Percentiles rank a stretch among this genome's conserved stretches.
These are phyloP conservation scores for Ctenodactylus gundi DNA, from an alignment of 2,113 vertebrate genomes.

Conservation along the genomic window DNA sequence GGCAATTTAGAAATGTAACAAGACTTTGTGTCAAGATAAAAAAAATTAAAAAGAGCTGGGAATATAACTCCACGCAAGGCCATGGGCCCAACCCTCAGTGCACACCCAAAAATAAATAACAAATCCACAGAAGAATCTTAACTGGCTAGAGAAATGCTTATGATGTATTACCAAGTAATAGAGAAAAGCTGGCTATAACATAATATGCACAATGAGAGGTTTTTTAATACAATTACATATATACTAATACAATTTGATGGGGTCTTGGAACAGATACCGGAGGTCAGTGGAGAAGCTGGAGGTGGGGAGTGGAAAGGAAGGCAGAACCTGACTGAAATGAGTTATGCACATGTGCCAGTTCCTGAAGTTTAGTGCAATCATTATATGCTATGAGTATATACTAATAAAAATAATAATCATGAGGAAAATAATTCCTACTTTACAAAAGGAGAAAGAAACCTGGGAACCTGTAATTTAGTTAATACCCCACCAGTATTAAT, in stretches of 20 bases:
- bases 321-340: no score
- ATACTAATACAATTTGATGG: not conserved
- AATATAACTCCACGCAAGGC: not conserved
- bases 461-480: not conserved
- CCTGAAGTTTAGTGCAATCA: no score
- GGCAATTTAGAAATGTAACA: not conserved
- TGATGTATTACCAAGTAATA: not conserved
- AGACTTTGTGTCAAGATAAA: not conserved
- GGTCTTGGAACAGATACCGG: constrained; percentile 1
- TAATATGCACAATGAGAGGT: not conserved
- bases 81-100: not conserved
- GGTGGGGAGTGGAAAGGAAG: no score
- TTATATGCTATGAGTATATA: no score
- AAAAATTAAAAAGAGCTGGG: not conserved
- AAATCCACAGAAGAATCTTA: not conserved
- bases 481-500: not conserved
- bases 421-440: no score
- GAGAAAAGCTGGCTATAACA: not conserved
- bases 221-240: not conserved
- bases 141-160: not conserved
- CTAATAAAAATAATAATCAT: no score
- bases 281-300: not conserved
- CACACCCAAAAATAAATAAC: not conserved
- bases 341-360: no score
- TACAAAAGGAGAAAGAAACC: no score